A percentile compares a stretch with the other conserved stretches of the same genome.
phyloP scores from a whole-genome alignment of 2,888 invertebrate species.

The Nebria salina region DNA sequence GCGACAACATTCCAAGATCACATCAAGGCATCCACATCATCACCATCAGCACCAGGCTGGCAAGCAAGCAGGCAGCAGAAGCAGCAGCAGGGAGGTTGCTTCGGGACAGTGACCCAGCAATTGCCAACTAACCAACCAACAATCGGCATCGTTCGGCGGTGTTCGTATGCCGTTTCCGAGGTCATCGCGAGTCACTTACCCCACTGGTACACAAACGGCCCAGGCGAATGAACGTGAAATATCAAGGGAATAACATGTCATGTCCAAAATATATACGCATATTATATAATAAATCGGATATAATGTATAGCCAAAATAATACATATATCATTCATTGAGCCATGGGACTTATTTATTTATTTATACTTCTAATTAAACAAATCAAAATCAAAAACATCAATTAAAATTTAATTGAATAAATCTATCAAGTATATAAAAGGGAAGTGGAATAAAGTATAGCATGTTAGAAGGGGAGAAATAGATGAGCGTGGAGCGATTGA shows the following conservation, averaged over 20 bases:
- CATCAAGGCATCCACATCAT: neutral
- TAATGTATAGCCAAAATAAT: too few species aligned
- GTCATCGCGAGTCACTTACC: constrained; percentile 75
- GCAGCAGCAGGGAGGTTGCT: constrained; percentile 32
- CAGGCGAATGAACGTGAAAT: neutral
- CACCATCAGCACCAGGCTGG: neutral
- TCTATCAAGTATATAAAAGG: neutral
- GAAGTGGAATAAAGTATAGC: neutral
- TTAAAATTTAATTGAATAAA: too few species aligned
- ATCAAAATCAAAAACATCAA: too few species aligned
- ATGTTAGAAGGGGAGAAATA: neutral
- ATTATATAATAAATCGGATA: too few species aligned
- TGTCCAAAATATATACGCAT: neutral
- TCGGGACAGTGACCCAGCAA: constrained; percentile 62
- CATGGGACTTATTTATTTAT: too few species aligned
- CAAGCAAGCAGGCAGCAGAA: neutral
- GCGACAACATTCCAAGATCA: constrained; percentile 29
- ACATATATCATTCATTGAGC: too few species aligned
- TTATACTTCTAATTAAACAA: too few species aligned
- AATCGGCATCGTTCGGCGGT: constrained; percentile 52
- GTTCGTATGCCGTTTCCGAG: constrained; percentile 60
- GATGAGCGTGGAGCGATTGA: neutral
- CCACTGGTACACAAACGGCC: constrained; percentile 63
- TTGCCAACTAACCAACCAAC: constrained; percentile 40
- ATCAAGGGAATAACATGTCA: neutral